Conservation (phyloP, 2,888 invertebrate genomes). For the Erebia epiphron region DNA sequence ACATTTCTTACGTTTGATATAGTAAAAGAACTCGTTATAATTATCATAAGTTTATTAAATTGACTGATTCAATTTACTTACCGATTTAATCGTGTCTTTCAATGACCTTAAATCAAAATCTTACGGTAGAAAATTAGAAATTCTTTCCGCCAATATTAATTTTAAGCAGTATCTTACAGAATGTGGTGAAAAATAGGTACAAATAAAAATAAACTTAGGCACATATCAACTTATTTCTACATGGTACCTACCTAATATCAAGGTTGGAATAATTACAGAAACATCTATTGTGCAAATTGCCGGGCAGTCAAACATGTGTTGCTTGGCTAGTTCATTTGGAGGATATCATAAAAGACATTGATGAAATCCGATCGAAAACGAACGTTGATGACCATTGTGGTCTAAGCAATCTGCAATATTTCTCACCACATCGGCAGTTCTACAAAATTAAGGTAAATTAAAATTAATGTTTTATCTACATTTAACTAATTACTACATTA, state of each 20-base stretch:
- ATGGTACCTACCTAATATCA: not conserved
- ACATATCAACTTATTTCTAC: not conserved
- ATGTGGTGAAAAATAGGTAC: too few species aligned
- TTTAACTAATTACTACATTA: too few species aligned
- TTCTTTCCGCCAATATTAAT: too few species aligned
- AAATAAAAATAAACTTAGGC: not conserved
- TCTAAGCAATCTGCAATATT: constrained; percentile 46
- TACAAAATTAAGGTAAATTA: constrained; percentile 47
- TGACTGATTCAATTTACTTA: too few species aligned
- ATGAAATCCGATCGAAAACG: constrained; percentile 36
- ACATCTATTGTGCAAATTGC: constrained; percentile 55
- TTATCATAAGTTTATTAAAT: too few species aligned
- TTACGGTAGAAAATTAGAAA: too few species aligned
- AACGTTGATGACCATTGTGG: constrained; percentile 50
- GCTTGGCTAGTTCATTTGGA: constrained; percentile 49
- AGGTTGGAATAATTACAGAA: constrained; percentile 49
- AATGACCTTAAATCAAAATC: too few species aligned
- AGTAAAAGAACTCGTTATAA: too few species aligned
- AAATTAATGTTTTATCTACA: not conserved
- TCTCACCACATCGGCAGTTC: constrained; percentile 40
- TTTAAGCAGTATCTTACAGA: too few species aligned
- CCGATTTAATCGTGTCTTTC: too few species aligned
- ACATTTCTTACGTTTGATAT: too few species aligned
- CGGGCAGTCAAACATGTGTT: constrained; percentile 50
- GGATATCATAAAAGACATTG: constrained; percentile 38